Evolutionary conservation across 2,113 vertebrate genomes (phyloP), one percentile per base, ranked within the genome.

Genomic region (Corythornis vintsioides): DNA sequence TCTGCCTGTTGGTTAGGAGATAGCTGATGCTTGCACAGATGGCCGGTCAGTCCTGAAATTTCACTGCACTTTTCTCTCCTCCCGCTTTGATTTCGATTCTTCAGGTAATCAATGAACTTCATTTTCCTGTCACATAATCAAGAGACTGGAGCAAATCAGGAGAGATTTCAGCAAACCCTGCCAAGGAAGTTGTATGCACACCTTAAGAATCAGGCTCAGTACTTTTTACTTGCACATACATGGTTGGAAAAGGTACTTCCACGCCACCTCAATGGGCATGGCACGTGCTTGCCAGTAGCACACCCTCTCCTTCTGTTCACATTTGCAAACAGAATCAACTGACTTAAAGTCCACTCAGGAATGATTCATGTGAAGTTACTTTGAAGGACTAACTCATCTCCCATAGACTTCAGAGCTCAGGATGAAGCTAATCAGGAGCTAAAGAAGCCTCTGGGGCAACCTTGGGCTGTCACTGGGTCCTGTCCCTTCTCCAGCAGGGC

Each of bases 191-290:
- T 60, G 47, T 31, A 6, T 4, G 28, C 38, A 21, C 13, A 40
- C 50, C 35, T 33, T 29, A 17, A 77, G 55, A 55, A 79, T 47
- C 50, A 42, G 65, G 7, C 29, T 65, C 2, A 8, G 12, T 12
- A 2, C 9, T 26, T 66, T 57, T 63, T 12, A 43, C 12, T 9
- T 3, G 7, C 2, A 0, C 6, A 20, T 72, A 10, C 21, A 14
- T 55, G 55, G 8, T 15, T 76, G 45, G 86, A 33, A 82, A 79
- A 82, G 4, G 15, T 66, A 42, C 10, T 35, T 82, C 40, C 33
- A 50, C 4, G 4, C 9, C n/a, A 38, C 29, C 20, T 50, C 76
- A 65, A 31, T 0, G 10, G 82, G 47, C 59, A 66, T 2, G 33
- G 56, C 59, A 35, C 1, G 2, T 3, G 25, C 56, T 77, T 6